Base-by-base conservation (phyloP, 2,888 invertebrate genomes). In the Brachypalpus laphriformis region DNA sequence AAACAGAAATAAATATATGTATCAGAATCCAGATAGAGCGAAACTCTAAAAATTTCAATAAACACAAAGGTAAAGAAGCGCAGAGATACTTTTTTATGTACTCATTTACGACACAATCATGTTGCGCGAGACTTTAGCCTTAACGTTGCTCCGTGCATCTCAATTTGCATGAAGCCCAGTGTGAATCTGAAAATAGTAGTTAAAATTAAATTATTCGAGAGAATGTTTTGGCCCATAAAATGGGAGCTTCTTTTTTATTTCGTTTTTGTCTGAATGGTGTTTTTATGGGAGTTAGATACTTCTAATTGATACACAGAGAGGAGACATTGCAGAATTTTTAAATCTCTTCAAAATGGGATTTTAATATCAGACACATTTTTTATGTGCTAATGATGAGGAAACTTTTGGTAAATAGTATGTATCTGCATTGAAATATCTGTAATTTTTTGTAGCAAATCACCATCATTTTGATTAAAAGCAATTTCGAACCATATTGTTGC, bases 41-140 rank as follows among this genome's bases (percentile, higher is more conserved):
- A 49, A 9, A 74, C 54, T 16, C 40, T 63, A 22, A 49, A 51
- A 66, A 80, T 72, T 59, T 72, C 74, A 78, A 74, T 74, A 72
- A 78, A 83, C 54, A 47, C 68, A 78, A 54, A 63, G 34, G 40
- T 61, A 57, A 31, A 63, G n/a, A 40, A 47, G 9, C 20, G 14
- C 49, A 54, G 47, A 63, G 65, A 71, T 71, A 65, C 40, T 54
- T 42, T 68, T 82, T 77, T 56, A 83, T 78, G 68, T 71, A 71
- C 72, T 65, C 75, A 75, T 85, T 85, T 85, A 86, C 75, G 85
- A 86, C 76, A 54, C 71, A 76, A 78, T 80, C 63, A 75, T 56
- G 82, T 59, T 78, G 78, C 65, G 66, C 42, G 45, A 74, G 66
- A 74, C 56, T 59, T 51, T 63, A 47, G 18, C 25, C 49, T 63